phyloP scores from a whole-genome alignment of 2,888 invertebrate genomes.

The Chaetoderma sp. region DNA sequence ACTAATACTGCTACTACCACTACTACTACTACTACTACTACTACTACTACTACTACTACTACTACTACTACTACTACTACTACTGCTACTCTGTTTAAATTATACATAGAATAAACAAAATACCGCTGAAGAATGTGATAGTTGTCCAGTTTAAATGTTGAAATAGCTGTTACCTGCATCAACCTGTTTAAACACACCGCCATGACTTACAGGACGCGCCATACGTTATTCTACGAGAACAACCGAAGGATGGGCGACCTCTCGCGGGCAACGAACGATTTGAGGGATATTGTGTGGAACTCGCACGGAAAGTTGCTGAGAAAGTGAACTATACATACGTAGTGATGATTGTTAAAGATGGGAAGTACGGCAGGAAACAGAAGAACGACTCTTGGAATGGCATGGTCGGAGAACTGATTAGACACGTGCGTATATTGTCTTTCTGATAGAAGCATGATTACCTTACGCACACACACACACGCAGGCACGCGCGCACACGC shows the following conservation, averaged over 20 bases:
- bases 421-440: conserved; percentile 56
- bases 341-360: conserved; percentile 56
- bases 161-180: too few relatives aligned
- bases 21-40: conserved; percentile 10
- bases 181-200: too few relatives aligned
- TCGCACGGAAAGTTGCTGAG: conserved; percentile 65
- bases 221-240: conserved; percentile 55
- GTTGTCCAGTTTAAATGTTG: too few relatives aligned
- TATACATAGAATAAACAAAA: too few relatives aligned
- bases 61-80: conserved; percentile 10
- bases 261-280: conserved; percentile 85
- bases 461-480: too few relatives aligned
- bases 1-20: too few relatives aligned
- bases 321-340: conserved; percentile 68
- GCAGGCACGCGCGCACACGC: too few relatives aligned
- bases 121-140: too few relatives aligned
- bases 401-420: conserved; percentile 67
- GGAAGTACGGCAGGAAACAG: conserved; percentile 50
- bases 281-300: conserved; percentile 71
- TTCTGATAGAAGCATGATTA: too few relatives aligned
- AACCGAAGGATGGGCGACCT: conserved; percentile 51
- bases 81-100: not conserved
- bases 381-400: conserved; percentile 65
- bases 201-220: conserved; percentile 60
- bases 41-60: conserved; percentile 14